A percentile compares a stretch with the other conserved stretches of the same genome.
Conservation (phyloP, 2,888 invertebrate species). For the Lutraria lutraria region DNA sequence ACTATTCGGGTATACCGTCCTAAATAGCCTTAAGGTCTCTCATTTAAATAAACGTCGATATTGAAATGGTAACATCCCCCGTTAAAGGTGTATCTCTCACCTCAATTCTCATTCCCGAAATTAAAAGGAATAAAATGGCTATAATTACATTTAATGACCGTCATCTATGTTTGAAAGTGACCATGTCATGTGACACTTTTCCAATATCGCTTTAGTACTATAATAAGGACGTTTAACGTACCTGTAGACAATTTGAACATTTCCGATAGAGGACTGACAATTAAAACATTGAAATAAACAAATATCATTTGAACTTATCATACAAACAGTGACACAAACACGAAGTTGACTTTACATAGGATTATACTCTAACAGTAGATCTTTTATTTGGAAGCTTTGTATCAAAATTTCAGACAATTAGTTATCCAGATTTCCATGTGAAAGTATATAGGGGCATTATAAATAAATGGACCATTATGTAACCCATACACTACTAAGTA, state of each 20-base stretch:
- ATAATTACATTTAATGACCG: slow-evolving; percentile 57
- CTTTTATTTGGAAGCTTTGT: too few relatives aligned
- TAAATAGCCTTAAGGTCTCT: slow-evolving; percentile 21
- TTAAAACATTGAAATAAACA: background rate
- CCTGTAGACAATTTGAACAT: background rate
- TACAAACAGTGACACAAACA: too few relatives aligned
- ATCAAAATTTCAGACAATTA: too few relatives aligned
- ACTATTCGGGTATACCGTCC: slow-evolving; percentile 42
- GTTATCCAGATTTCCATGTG: too few relatives aligned
- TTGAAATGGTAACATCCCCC: slow-evolving; percentile 44
- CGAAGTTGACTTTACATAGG: too few relatives aligned
- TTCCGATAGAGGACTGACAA: background rate
- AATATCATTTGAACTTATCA: too few relatives aligned
- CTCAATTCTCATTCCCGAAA: slow-evolving; percentile 45
- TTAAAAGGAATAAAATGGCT: slow-evolving; percentile 41
- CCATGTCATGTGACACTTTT: slow-evolving; percentile 43
- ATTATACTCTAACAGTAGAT: too few relatives aligned
- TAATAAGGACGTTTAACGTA: background rate
- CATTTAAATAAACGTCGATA: slow-evolving; percentile 30
- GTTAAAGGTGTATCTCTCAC: slow-evolving; percentile 37
- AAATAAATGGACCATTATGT: too few relatives aligned
- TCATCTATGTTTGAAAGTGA: slow-evolving; percentile 38
- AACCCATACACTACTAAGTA: too few relatives aligned
- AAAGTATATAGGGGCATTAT: too few relatives aligned
- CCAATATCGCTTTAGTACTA: slow-evolving; percentile 10